Base-by-base conservation (phyloP, 2,113 vertebrate species). In the Gracilinanus agilis region DNA sequence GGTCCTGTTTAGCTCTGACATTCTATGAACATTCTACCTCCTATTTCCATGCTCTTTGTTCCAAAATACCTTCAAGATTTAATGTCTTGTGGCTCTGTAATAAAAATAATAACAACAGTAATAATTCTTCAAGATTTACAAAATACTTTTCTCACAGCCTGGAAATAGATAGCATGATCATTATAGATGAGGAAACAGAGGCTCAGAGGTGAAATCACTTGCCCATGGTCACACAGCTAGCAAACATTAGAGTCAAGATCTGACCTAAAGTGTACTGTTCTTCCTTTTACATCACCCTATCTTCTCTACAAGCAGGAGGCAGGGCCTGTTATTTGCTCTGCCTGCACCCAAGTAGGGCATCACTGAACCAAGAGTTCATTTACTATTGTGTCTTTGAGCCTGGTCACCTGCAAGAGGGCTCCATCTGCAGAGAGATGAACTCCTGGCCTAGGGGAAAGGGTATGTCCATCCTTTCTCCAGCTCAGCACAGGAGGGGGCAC, bases 361-460 rank as follows among this genome's bases (percentile, higher is more conserved):
- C n/a, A 67, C 67, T 83, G 67, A 83, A 83, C 67, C n/a, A 40
- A 49, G 44, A 44, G 24, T 55, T 54, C 44, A 90, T 90, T 88
- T 34, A n/a, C 34, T 16, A 10, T 34, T n/a, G 49, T 49, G 91
- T 40, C 90, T 7, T 34, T 53, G 91, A 0, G 0, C 25, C 56
- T 3, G 0, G 54, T 61, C 90, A 99, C 99, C 99, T 99, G 97
- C 88, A 99, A 98, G 75, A 98, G 16, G 24, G 98, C 97, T 12
- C 99, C 98, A 29, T 99, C 98, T 12, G 97, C 96, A 0, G 98
- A 98, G 61, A 99, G 97, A 54, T 91, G 97, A 93, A 98, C 53
- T 0, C 98, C 98, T 0, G 92, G 94, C 91, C 97, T 97, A 0
- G 83, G 96, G 25, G 91, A n/a, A 44, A 99, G 96, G n/a, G 97